Evolutionary conservation across 2,797 vertebrate genomes (phyloP).

Genomic region (Psittacula echo): DNA sequence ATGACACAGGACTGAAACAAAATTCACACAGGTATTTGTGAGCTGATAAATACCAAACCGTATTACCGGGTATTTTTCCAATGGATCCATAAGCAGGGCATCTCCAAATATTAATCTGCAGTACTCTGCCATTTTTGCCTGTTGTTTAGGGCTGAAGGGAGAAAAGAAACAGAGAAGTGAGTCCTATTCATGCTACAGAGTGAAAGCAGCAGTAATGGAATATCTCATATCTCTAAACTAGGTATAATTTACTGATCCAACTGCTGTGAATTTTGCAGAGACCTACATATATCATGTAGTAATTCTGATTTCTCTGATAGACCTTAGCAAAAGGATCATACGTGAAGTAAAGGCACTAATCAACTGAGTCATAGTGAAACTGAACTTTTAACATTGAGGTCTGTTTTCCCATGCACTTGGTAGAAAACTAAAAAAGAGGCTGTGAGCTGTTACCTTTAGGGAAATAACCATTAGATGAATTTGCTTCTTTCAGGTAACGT

Average conservation of each 20-base stretch:
- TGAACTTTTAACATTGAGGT: not conserved
- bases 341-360: not conserved
- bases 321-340: not conserved
- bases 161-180: not conserved
- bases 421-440: not conserved
- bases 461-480: not conserved
- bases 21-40: not conserved
- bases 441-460: not conserved
- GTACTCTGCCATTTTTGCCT: constrained; percentile 98
- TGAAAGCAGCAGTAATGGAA: not conserved
- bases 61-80: constrained; percentile 95
- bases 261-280: not conserved
- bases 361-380: not conserved
- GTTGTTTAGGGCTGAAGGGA: constrained; percentile 89
- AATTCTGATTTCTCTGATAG: not conserved
- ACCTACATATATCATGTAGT: not conserved
- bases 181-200: not conserved
- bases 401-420: not conserved
- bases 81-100: constrained; percentile 89
- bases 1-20: not conserved
- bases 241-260: not conserved
- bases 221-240: constrained; percentile 14
- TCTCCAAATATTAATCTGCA: constrained; percentile 97
- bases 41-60: not conserved
- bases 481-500: not conserved